These are phyloP conservation scores for Drosophila multiciliata DNA, from an alignment of 2,888 invertebrate species.

Conservation along the genomic window DNA sequence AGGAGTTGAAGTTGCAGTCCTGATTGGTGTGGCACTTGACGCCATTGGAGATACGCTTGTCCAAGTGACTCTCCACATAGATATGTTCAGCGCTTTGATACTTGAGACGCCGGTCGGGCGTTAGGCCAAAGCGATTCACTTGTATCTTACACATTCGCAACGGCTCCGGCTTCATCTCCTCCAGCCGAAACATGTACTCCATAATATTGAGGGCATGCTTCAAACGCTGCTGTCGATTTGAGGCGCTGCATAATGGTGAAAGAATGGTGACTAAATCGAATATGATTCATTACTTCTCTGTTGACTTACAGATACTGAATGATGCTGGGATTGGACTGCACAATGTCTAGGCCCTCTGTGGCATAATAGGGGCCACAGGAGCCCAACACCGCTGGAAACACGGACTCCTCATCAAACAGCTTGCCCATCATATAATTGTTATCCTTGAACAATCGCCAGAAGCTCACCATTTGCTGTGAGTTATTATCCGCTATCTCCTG, in stretches of 20 bases:
- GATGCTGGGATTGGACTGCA: constrained; percentile 79
- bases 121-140: constrained; percentile 81
- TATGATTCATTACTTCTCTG: fast-evolving
- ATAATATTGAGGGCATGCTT: constrained; percentile 83
- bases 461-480: constrained; percentile 83
- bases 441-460: constrained; percentile 84
- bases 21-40: constrained; percentile 70
- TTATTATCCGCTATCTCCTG: constrained; percentile 83
- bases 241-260: constrained; percentile 55
- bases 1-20: constrained; percentile 81
- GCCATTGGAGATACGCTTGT: constrained; percentile 81
- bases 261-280: background rate
- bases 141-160: constrained; percentile 83
- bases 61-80: constrained; percentile 81
- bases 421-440: constrained; percentile 85
- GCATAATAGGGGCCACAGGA: constrained; percentile 84
- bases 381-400: constrained; percentile 83
- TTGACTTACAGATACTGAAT: constrained; percentile 82
- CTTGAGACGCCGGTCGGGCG: constrained; percentile 79
- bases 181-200: constrained; percentile 83
- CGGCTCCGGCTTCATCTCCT: constrained; percentile 84
- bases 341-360: constrained; percentile 80
- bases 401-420: constrained; percentile 83
- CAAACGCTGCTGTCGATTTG: constrained; percentile 81
- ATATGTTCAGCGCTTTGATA: constrained; percentile 83